phyloP scores from a whole-genome alignment of 2,113 vertebrate species.

The Gavialis gangeticus region DNA sequence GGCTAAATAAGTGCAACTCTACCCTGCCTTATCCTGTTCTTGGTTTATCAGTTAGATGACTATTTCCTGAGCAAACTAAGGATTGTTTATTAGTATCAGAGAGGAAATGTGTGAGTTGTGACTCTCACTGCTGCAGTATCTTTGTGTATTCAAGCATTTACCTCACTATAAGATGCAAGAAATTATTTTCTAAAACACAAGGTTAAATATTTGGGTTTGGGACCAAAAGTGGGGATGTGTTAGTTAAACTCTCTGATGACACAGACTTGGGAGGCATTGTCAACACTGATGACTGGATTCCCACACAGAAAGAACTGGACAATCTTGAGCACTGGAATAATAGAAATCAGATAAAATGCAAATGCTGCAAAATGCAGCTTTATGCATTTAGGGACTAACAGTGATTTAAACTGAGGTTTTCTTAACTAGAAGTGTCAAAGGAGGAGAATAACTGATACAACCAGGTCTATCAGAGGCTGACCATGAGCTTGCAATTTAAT shows the following conservation, averaged over 20 bases:
- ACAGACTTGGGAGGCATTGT: neutral
- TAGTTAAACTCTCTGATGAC: rapidly evolving
- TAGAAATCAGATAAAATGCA: neutral
- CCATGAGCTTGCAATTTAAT: neutral
- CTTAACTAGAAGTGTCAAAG: slow-evolving; percentile 13
- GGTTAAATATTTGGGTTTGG: neutral
- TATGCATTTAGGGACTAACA: neutral
- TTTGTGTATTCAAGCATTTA: neutral
- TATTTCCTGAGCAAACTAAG: neutral
- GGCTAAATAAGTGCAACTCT: too few species aligned
- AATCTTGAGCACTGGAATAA: neutral
- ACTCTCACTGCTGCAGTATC: neutral
- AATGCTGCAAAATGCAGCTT: neutral
- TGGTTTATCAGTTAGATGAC: neutral
- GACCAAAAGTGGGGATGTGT: too few species aligned
- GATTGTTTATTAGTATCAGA: neutral
- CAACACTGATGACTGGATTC: neutral
- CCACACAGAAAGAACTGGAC: neutral
- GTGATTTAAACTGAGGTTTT: neutral
- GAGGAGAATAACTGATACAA: neutral
- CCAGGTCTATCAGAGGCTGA: neutral
- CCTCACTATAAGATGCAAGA: neutral
- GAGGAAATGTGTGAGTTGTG: neutral
- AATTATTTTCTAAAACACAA: too few species aligned
- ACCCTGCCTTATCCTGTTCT: too few species aligned